A percentile compares a stretch with the other conserved stretches of the same genome.
Conservation (phyloP, 2,797 vertebrate species). For the Clarias pachynema region DNA sequence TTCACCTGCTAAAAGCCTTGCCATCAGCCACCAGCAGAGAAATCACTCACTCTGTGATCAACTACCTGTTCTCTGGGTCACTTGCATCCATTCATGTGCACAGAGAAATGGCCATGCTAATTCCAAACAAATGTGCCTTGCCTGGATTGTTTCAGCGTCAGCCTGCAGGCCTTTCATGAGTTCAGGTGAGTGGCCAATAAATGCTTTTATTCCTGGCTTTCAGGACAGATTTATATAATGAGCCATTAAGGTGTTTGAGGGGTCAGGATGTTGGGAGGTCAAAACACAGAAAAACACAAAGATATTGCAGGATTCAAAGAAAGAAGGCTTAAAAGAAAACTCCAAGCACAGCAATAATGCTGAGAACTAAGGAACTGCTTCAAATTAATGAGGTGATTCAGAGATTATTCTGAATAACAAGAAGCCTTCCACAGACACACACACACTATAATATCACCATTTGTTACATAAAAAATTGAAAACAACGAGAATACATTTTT, state of each 20-base stretch:
- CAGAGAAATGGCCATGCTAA: constrained; percentile 53
- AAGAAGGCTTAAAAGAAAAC: constrained; percentile 16
- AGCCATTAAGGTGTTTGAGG: constrained; percentile 41
- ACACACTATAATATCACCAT: constrained; percentile 31
- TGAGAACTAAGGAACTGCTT: constrained; percentile 16
- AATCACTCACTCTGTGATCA: constrained; percentile 65
- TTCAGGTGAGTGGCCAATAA: constrained; percentile 53
- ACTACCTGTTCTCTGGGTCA: constrained; percentile 56
- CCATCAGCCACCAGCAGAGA: constrained; percentile 73
- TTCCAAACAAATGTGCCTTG: constrained; percentile 60
- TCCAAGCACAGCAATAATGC: constrained; percentile 26
- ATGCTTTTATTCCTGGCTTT: constrained; percentile 44
- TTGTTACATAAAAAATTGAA: constrained; percentile 32
- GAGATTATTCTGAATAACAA: constrained; percentile 41
- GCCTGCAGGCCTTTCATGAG: constrained; percentile 43
- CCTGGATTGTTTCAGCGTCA: constrained; percentile 58
- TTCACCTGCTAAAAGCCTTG: constrained; percentile 75
- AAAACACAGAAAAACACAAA: constrained; percentile 19
- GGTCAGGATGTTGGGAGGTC: constrained; percentile 33
- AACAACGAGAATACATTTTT: constrained; percentile 38
- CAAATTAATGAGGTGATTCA: constrained; percentile 46
- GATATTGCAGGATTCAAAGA: constrained; percentile 23
- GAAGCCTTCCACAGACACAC: constrained; percentile 13
- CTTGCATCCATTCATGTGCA: constrained; percentile 43
- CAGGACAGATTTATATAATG: constrained; percentile 56